Evolutionary conservation across 1,140 invertebrate species (phyloP).

Genomic region (Cylas formicarius): DNA sequence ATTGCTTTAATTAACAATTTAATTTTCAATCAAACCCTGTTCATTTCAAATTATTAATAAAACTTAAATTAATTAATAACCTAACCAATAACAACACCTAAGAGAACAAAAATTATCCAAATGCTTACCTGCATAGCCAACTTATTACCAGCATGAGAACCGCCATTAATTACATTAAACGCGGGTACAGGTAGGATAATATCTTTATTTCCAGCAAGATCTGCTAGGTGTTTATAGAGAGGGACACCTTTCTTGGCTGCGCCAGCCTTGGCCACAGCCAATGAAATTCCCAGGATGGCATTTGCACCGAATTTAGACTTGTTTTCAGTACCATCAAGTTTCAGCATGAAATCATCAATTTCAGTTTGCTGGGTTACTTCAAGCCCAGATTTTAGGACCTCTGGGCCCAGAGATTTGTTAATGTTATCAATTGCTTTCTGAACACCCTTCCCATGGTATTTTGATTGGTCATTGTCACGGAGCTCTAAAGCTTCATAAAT

Average conservation of each 20-base stretch:
- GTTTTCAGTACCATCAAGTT: slow-evolving; percentile 94
- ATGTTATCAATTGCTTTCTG: slow-evolving; percentile 88
- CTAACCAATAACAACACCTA: no score
- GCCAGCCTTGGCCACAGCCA: slow-evolving; percentile 94
- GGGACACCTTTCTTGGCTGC: slow-evolving; percentile 90
- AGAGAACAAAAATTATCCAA: no score
- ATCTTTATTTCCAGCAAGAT: slow-evolving; percentile 84
- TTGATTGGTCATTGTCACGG: slow-evolving; percentile 81
- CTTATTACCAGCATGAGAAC: slow-evolving; percentile 97
- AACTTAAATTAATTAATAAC: no score
- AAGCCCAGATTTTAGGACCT: slow-evolving; percentile 72
- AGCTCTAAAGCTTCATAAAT: slow-evolving; percentile 96
- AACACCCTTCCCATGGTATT: slow-evolving; percentile 95
- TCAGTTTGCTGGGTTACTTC: slow-evolving; percentile 86
- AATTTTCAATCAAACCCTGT: no score
- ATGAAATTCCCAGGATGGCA: slow-evolving; percentile 92
- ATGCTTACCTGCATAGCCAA: slow-evolving; percentile 99
- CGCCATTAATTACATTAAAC: slow-evolving; percentile 99
- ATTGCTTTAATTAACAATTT: slow-evolving; percentile 69
- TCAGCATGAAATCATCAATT: slow-evolving; percentile 89
- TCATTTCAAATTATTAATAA: no score
- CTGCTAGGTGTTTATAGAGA: slow-evolving; percentile 82
- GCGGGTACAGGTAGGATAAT: slow-evolving; percentile 94
- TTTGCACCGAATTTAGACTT: slow-evolving; percentile 95
- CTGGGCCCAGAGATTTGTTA: slow-evolving; percentile 79